Conservation (phyloP, 2,888 invertebrate species). For the Athalia cordata region DNA sequence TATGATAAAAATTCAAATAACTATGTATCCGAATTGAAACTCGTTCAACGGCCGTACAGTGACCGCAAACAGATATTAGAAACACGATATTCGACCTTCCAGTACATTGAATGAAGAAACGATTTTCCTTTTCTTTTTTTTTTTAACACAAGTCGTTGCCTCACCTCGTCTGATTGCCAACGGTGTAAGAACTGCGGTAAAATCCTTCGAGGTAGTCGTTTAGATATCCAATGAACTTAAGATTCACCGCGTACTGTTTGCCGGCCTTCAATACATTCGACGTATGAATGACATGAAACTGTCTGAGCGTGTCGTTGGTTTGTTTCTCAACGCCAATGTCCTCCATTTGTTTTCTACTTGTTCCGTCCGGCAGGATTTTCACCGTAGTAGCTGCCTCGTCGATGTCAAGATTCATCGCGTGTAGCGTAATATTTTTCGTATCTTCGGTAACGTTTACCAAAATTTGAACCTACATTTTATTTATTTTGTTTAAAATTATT, state of each 20-base stretch:
- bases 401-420: constrained; percentile 83
- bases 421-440: constrained; percentile 83
- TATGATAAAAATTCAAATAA: too few species aligned
- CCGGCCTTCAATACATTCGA: constrained; percentile 77
- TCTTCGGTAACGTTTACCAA: constrained; percentile 78
- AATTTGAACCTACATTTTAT: constrained; percentile 75
- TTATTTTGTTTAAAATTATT: not conserved
- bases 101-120: too few species aligned
- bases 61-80: too few species aligned
- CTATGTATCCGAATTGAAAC: too few species aligned
- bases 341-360: constrained; percentile 53
- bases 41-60: too few species aligned
- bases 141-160: constrained; percentile 47
- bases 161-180: constrained; percentile 82
- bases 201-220: constrained; percentile 88
- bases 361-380: constrained; percentile 61
- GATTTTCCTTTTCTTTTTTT: too few species aligned
- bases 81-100: too few species aligned
- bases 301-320: constrained; percentile 77
- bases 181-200: constrained; percentile 87
- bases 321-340: constrained; percentile 72
- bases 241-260: constrained; percentile 80
- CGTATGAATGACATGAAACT: constrained; percentile 83
- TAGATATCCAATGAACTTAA: constrained; percentile 83
- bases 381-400: constrained; percentile 76